These are phyloP conservation scores for Myotis myotis DNA, from an alignment of 2,797 vertebrate genomes.

Conservation along the genomic window DNA sequence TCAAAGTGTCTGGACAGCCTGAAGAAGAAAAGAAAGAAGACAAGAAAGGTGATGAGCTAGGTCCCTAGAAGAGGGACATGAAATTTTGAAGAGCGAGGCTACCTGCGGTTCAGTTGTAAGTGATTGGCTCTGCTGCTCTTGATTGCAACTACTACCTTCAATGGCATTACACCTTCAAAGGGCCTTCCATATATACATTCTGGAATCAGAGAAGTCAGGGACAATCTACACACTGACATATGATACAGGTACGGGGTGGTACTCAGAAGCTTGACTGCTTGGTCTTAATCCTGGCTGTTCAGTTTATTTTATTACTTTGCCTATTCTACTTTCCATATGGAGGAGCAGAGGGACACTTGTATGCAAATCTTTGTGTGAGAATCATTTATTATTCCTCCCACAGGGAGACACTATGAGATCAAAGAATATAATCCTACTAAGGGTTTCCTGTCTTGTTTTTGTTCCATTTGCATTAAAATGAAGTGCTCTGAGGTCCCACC, in stretches of 20 bases:
- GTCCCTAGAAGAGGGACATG: neutral
- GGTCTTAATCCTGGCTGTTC: neutral
- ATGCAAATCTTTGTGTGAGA: slow-evolving; percentile 20
- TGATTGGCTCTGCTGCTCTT: neutral
- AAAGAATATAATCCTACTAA: neutral
- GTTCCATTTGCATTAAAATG: slow-evolving; percentile 13
- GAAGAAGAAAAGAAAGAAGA: neutral
- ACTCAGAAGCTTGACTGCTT: neutral
- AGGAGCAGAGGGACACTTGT: neutral
- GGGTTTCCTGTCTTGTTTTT: neutral
- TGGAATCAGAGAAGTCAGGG: neutral
- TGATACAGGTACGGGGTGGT: accelerated
- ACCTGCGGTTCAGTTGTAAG: neutral
- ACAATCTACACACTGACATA: neutral
- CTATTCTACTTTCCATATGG: neutral
- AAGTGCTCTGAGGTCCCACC: neutral
- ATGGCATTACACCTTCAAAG: neutral
- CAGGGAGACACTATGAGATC: neutral
- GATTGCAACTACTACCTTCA: neutral
- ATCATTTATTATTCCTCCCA: slow-evolving; percentile 27
- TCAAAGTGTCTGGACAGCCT: neutral
- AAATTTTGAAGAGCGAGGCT: neutral
- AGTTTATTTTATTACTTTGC: slow-evolving; percentile 23
- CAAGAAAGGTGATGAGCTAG: neutral
- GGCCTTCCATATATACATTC: neutral